Evolutionary conservation across 1,140 invertebrate species (phyloP).

Genomic region (Intoshia linei): DNA sequence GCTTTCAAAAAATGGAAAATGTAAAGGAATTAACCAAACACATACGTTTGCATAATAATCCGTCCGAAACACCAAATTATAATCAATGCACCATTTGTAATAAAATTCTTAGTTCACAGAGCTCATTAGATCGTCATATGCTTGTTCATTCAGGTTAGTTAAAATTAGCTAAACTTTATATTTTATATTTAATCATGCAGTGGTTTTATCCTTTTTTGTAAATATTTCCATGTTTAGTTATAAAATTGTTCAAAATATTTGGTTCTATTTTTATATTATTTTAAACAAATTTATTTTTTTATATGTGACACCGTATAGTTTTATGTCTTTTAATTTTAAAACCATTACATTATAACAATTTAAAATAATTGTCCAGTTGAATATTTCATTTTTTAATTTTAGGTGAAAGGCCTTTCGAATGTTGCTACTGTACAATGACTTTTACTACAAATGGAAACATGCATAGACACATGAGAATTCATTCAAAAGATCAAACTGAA

Average conservation of each 20-base stretch:
- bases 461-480: constrained; percentile 44
- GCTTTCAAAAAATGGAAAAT: constrained; percentile 27
- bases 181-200: neutral
- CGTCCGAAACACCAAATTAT: constrained; percentile 12
- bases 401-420: constrained; percentile 27
- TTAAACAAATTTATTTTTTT: neutral
- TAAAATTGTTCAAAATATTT: neutral
- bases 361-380: neutral
- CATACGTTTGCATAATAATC: constrained; percentile 32
- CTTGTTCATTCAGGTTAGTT: constrained; percentile 17
- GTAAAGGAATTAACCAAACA: constrained; percentile 35
- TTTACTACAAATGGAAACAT: constrained; percentile 60
- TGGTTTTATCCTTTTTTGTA: neutral
- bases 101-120: constrained; percentile 35
- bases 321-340: neutral
- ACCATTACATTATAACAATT: neutral
- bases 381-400: constrained; percentile 4
- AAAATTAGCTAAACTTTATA: neutral
- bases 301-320: neutral
- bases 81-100: constrained; percentile 26
- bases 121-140: constrained; percentile 27
- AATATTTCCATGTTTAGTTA: neutral
- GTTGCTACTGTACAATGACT: constrained; percentile 38
- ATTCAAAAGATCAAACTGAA: constrained; percentile 23
- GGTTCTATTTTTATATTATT: neutral